Evolutionary conservation across 2,888 invertebrate species (phyloP), one percentile per base, ranked within the genome.

Genomic region (Dromius quadrimaculatus): DNA sequence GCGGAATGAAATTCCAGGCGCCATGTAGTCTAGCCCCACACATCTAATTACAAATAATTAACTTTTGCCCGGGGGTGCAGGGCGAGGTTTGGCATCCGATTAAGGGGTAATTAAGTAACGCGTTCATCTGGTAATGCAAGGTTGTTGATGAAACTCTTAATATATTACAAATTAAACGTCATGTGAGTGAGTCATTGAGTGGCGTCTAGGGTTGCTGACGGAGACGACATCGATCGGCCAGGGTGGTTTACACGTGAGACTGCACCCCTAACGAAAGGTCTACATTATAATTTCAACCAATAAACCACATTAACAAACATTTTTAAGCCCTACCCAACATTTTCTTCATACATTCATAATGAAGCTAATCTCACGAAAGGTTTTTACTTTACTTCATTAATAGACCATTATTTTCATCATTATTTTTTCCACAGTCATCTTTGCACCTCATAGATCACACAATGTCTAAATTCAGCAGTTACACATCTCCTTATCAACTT

Each of bases 71-170:
- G 20, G 19, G 13, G 23, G 28, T 13, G 41, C 6, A 41, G 13
- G 64, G 23, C 28, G 32, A 23, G 20, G 11, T 17, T 47, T n/a
- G 64, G 28, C 28, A 32, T 9, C 70, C 73, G 73, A 74, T 75
- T 74, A 75, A 71, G 71, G 71, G 73, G 73, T 75, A 75, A 76
- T 75, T 75, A 75, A 76, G 74, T 74, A 72, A 71, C 73, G 72
- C 72, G 73, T 73, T 73, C 72, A 71, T 71, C 23, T 34, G 13
- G 71, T 73, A 73, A 73, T 73, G 74, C 72, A 71, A 72, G 74
- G 75, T 76, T 74, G 75, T 76, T n/a, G 76, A 76, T 75, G 75
- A 72, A 75, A 76, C 76, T 76, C 74, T 76, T 76, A 76, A 76
- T 76, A 76, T 75, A 76, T 76, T 74, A 75, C 75, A 76, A 76